Conservation (phyloP, 2,888 invertebrate genomes). For the Leptarthrus brevirostris region DNA sequence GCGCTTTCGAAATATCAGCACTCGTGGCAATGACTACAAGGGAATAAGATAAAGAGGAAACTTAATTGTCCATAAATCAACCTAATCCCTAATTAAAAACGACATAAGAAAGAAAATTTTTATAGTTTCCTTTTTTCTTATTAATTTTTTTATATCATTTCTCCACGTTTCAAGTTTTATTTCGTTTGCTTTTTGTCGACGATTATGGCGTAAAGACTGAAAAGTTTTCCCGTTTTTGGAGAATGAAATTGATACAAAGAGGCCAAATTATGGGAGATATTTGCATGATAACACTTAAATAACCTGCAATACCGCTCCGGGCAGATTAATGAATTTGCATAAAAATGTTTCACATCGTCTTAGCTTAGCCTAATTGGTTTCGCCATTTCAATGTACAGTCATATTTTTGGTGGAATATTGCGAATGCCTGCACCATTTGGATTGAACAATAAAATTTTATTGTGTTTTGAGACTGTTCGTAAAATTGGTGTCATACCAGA, state of each 20-base stretch:
- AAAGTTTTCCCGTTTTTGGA: background rate
- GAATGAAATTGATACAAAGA: slow-evolving; percentile 32
- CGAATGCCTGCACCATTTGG: too few species aligned
- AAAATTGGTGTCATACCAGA: too few species aligned
- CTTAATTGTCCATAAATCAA: slow-evolving; percentile 46
- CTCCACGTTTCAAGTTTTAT: background rate
- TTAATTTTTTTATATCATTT: slow-evolving; percentile 34
- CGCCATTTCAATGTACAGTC: background rate
- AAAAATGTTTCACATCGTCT: slow-evolving; percentile 4
- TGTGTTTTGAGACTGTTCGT: too few species aligned
- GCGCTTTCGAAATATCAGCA: slow-evolving; percentile 42
- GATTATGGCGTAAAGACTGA: background rate
- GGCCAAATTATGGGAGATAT: slow-evolving; percentile 34
- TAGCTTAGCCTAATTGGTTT: slow-evolving; percentile 25
- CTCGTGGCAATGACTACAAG: slow-evolving; percentile 28
- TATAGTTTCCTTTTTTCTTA: slow-evolving; percentile 42
- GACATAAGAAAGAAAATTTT: slow-evolving; percentile 46
- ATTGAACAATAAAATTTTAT: too few species aligned
- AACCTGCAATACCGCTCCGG: background rate
- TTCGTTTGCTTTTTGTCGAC: too few species aligned
- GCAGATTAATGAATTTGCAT: slow-evolving; percentile 40
- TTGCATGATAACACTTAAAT: slow-evolving; percentile 43
- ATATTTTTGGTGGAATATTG: too few species aligned
- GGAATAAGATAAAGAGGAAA: slow-evolving; percentile 42
- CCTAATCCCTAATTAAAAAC: slow-evolving; percentile 47